phyloP scores from a whole-genome alignment of 2,797 vertebrate species.

The Graptemys geographica region DNA sequence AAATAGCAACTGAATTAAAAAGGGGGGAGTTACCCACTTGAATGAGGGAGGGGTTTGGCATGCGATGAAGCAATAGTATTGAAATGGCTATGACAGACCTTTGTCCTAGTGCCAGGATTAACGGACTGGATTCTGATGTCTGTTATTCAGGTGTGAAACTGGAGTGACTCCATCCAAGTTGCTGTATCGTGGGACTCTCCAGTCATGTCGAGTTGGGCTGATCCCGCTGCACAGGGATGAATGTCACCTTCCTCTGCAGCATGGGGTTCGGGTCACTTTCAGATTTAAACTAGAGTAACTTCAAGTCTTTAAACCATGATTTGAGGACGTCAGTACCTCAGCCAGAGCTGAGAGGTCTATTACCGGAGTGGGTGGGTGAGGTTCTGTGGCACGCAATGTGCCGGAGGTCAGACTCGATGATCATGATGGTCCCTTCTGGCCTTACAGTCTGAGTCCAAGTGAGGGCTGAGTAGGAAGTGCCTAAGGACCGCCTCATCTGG shows the following conservation, averaged over 20 bases:
- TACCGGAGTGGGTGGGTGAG: too few species aligned
- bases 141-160: fast-evolving
- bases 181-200: not conserved
- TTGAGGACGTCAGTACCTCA: too few species aligned
- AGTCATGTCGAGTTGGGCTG: not conserved
- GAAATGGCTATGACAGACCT: not conserved
- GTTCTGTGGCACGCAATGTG: too few species aligned
- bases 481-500: too few species aligned
- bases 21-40: not conserved
- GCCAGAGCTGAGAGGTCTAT: too few species aligned
- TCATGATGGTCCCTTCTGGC: not conserved
- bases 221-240: not conserved
- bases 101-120: not conserved
- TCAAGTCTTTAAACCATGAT: too few species aligned
- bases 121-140: fast-evolving
- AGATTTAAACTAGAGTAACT: too few species aligned
- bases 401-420: too few species aligned
- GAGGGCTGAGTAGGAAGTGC: too few species aligned
- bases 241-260: not conserved
- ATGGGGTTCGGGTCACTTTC: too few species aligned
- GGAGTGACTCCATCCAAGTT: not conserved
- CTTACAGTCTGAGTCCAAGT: not conserved
- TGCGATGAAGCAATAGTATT: too few species aligned
- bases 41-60: fast-evolving
- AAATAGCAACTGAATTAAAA: not conserved